Conservation (phyloP, 2,888 invertebrate species). For the Arge pagana region DNA sequence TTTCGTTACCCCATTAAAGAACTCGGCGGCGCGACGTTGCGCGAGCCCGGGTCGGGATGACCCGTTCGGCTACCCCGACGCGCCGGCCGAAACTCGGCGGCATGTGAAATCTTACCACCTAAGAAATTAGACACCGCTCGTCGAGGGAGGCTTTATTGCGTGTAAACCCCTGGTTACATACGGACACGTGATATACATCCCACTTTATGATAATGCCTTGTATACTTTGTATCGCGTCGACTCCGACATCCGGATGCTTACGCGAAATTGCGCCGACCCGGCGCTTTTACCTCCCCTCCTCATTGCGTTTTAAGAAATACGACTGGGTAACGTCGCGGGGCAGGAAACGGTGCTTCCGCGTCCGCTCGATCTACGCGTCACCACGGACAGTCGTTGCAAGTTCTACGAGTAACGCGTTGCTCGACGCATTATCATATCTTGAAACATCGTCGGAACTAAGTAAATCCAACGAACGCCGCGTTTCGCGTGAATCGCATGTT, state of each 20-base stretch:
- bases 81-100: slow-evolving; percentile 27
- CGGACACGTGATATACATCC: slow-evolving; percentile 9
- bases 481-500: no score
- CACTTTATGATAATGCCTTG: slow-evolving; percentile 1
- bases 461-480: no score
- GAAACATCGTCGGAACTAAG: no score
- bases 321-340: no score
- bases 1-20: slow-evolving; percentile 26
- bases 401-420: no score
- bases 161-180: slow-evolving; percentile 33
- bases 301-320: no score
- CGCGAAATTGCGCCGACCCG: background rate
- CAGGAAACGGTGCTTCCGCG: no score
- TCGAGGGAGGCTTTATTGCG: slow-evolving; percentile 37
- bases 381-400: no score
- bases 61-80: slow-evolving; percentile 22
- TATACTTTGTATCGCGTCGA: slow-evolving; percentile 2
- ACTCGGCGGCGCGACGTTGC: slow-evolving; percentile 10
- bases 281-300: background rate
- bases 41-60: slow-evolving; percentile 22
- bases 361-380: no score
- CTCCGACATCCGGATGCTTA: background rate
- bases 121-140: slow-evolving; percentile 48
- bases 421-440: no score
- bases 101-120: slow-evolving; percentile 45